Evolutionary conservation across 2,113 vertebrate species (phyloP).

Genomic region (cattle (Bos taurus)): ARS-UCD2.0 NC_037338.1:50976001-50976500

Average conservation of each 20-base stretch:
- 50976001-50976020: background rate
- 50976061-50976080: background rate
- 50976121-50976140: background rate
- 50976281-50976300: background rate
- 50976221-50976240: background rate
- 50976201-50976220: background rate
- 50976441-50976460: background rate
- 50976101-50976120: background rate
- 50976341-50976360: background rate
- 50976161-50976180: background rate
- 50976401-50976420: background rate
- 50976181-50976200: background rate
- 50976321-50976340: background rate
- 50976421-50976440: background rate
- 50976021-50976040: background rate
- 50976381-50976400: background rate
- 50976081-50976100: background rate
- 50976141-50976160: background rate
- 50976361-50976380: background rate
- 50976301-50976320: background rate
- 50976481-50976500: background rate
- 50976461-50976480: background rate
- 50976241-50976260: background rate
- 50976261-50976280: background rate
- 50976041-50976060: background rate